Base-by-base conservation (phyloP, 1,140 invertebrate species). In the Choristoneura fumiferana region DNA sequence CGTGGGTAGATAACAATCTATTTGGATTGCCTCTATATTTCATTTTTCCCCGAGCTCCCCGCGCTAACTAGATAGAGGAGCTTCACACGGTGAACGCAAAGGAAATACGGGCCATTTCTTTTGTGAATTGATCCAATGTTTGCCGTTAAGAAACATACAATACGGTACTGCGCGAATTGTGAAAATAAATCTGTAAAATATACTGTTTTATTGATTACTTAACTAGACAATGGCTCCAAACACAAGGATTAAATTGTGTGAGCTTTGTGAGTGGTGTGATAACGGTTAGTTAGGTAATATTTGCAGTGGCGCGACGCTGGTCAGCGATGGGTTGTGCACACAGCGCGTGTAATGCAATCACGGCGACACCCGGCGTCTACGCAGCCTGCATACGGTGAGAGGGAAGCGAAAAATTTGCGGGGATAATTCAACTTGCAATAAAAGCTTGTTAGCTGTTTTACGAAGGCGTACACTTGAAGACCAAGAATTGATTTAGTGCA, bases 11-110 rank as follows among this genome's bases (percentile, higher is more conserved):
- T 90, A 89, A 89, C 87, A 83, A 90, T 90, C 87, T 87, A 84
- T 88, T 88, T 85, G 87, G 80, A 89, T 90, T 90, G 89, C 83
- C 79, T 85, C 85, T 87, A 89, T 90, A 90, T 89, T 86, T 89
- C 85, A 89, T 89, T 89, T 87, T 87, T 86, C 80, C 80, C 78
- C 77, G 79, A 76, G 73, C 74, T 63, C 70, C 58, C 65, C 72
- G 75, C 75, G 75, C 81, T 90, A 90, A 89, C 87, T 89, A 86
- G 84, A 84, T 80, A 82, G 72, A 79, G 74, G 70, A 78, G 66
- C 68, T 61, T 69, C 67, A 65, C 68, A 70, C 74, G 69, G 59
- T 53, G 61, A 45, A 63, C 57, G 65, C 29, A 65, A 83, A 81
- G 78, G 72, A 82, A 79, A 89, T 90, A 84, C 86, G 84, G 83